Conservation (phyloP, 2,113 vertebrate genomes). For the Ramphastos sulfuratus region DNA sequence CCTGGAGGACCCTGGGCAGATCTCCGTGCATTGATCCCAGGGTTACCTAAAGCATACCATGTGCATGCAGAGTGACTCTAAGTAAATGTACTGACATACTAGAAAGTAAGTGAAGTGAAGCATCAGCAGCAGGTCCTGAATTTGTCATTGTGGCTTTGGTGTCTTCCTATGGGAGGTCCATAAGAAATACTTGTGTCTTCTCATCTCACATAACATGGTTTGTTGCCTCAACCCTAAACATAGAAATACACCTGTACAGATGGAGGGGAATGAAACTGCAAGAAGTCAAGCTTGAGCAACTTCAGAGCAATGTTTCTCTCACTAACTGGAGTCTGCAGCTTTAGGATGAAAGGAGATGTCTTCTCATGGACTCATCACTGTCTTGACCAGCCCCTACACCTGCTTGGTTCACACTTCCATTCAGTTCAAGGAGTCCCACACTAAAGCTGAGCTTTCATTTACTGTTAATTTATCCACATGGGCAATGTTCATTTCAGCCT, state of each 20-base stretch:
- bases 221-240: background rate
- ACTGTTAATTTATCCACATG: background rate
- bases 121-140: background rate
- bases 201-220: background rate
- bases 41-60: background rate
- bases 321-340: background rate
- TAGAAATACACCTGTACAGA: background rate
- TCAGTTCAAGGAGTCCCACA: background rate
- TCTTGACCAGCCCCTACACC: background rate
- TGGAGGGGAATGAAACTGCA: background rate
- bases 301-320: background rate
- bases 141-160: background rate
- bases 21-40: background rate
- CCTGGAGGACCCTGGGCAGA: background rate
- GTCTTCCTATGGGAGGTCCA: background rate
- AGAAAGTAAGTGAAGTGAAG: background rate
- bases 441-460: background rate
- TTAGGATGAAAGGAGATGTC: background rate
- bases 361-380: background rate
- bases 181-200: background rate
- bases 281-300: background rate
- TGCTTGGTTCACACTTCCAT: background rate
- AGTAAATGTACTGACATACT: background rate
- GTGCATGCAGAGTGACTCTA: background rate
- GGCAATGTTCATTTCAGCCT: background rate